Conservation (phyloP, 2,797 vertebrate genomes). For the Channallabes apus region DNA sequence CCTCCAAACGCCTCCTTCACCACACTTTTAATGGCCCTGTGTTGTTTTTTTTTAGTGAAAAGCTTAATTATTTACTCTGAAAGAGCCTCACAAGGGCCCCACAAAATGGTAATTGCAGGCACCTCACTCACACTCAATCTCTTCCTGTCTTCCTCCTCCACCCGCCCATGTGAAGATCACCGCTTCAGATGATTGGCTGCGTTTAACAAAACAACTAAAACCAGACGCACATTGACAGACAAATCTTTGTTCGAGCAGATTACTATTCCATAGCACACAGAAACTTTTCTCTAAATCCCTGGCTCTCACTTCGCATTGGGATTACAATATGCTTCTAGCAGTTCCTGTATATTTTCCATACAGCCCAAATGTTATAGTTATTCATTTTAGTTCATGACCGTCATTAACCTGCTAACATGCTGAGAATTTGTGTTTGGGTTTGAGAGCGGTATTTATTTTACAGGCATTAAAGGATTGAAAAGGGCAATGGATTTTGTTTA, state of each 20-base stretch:
- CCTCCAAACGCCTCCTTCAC: constrained; percentile 39
- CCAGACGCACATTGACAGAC: constrained; percentile 37
- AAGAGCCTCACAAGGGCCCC: constrained; percentile 54
- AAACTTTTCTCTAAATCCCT: constrained; percentile 50
- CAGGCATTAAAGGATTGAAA: constrained; percentile 37
- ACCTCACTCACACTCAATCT: constrained; percentile 26
- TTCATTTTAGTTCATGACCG: constrained; percentile 59
- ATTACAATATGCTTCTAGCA: constrained; percentile 45
- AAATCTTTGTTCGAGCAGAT: constrained; percentile 48
- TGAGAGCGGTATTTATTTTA: constrained; percentile 67
- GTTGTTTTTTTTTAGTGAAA: constrained; percentile 48
- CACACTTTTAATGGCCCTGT: constrained; percentile 50
- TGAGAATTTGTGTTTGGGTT: constrained; percentile 54
- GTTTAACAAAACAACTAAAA: constrained; percentile 36
- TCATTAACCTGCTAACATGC: constrained; percentile 57
- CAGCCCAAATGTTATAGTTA: constrained; percentile 61
- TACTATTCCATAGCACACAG: constrained; percentile 44
- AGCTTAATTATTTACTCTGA: constrained; percentile 62
- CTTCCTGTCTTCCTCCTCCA: constrained; percentile 18
- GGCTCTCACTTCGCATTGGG: constrained; percentile 51
- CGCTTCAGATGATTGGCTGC: constrained; percentile 40
- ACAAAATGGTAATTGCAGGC: constrained; percentile 57
- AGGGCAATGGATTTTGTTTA: constrained; percentile 59
- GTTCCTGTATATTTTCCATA: constrained; percentile 39
- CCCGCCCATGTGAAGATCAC: constrained; percentile 28